Conservation (phyloP, 2,113 vertebrate genomes). For the Prochilodus magdalenae region DNA sequence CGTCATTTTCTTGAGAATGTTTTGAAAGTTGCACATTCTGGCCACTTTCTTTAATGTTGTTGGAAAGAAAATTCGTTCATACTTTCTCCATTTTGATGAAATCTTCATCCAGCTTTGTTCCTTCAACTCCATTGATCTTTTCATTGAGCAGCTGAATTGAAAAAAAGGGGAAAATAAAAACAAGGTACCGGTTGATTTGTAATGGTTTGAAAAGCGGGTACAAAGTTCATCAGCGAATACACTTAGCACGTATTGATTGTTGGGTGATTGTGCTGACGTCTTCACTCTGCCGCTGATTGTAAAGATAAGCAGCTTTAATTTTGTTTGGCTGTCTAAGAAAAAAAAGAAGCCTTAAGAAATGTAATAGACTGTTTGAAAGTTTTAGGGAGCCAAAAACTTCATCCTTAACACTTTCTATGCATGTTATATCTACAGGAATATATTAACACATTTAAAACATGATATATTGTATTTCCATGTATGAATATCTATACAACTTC, state of each 20-base stretch:
- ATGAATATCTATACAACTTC: no score
- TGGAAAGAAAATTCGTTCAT: conserved; percentile 56
- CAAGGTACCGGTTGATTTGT: no score
- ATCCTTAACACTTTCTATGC: no score
- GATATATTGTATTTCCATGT: no score
- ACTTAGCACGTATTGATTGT: background rate
- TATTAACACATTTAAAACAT: no score
- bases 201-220: background rate
- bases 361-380: background rate
- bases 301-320: background rate
- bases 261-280: background rate
- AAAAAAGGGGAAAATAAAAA: conserved; percentile 6
- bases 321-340: background rate
- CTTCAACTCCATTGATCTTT: conserved; percentile 90
- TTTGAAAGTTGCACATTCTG: background rate
- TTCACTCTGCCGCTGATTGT: background rate
- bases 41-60: background rate
- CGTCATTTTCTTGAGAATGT: background rate
- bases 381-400: background rate
- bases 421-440: no score
- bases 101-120: conserved; percentile 90
- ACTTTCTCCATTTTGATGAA: conserved; percentile 92
- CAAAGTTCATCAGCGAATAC: background rate
- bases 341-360: background rate
- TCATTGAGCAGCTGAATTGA: conserved; percentile 86